phyloP scores from a whole-genome alignment of 2,797 vertebrate species.

The Melanotaenia trifasciata region DNA sequence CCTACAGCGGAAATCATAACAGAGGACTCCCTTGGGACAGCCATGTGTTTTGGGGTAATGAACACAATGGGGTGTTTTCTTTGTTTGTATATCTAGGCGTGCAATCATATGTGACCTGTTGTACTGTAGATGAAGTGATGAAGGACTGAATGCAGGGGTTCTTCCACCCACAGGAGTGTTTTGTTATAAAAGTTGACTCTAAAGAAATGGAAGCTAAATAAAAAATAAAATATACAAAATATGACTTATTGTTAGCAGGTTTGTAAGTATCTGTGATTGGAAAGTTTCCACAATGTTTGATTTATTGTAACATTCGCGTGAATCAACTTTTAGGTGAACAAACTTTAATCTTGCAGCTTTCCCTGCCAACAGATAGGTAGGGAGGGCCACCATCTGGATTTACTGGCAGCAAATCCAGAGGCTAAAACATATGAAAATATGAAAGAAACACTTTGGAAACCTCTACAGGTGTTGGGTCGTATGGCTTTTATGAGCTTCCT shows the following conservation, averaged over 20 bases:
- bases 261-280: background rate
- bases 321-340: background rate
- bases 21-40: conserved; percentile 47
- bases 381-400: background rate
- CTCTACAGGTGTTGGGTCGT: conserved; percentile 1
- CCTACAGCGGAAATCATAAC: conserved; percentile 66
- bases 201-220: conserved; percentile 11
- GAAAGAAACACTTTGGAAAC: background rate
- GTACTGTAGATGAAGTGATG: conserved; percentile 61
- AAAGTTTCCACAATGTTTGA: background rate
- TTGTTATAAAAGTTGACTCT: conserved; percentile 10
- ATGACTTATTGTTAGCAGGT: background rate
- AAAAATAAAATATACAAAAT: background rate
- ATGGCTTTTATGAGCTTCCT: background rate
- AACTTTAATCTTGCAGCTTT: background rate
- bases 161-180: conserved; percentile 34
- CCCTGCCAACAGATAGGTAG: background rate
- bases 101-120: conserved; percentile 66
- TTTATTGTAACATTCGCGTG: background rate
- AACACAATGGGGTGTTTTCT: conserved; percentile 65
- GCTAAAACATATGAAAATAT: too few species aligned
- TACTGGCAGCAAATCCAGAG: background rate
- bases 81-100: conserved; percentile 67
- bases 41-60: conserved; percentile 68
- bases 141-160: conserved; percentile 44